Percentiles rank a stretch among this genome's conserved stretches.
phyloP scores from a whole-genome alignment of 2,113 vertebrate genomes.

The Potamarius usumacintae region DNA sequence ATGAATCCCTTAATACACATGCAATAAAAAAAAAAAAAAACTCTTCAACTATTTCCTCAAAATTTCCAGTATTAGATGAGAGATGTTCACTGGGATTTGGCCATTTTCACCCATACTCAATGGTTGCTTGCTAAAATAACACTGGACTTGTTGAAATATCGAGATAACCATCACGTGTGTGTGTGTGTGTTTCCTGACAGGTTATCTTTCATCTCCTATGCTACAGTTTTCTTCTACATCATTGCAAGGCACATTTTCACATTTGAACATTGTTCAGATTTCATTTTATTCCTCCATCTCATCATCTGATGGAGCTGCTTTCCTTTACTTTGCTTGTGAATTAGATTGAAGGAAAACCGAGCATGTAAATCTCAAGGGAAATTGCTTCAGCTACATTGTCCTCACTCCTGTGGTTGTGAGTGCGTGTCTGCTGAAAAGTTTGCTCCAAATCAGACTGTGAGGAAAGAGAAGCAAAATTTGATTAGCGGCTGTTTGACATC shows the following conservation, averaged over 20 bases:
- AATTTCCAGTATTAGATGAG: constrained; percentile 2
- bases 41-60: background rate
- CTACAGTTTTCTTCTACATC: constrained; percentile 2
- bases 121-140: background rate
- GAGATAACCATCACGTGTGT: background rate
- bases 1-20: constrained; percentile 5
- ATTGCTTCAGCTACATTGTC: constrained; percentile 18
- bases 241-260: constrained; percentile 9
- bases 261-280: background rate
- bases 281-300: constrained; percentile 7
- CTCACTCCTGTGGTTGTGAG: constrained; percentile 5
- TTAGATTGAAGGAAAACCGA: constrained; percentile 3
- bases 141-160: background rate
- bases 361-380: background rate
- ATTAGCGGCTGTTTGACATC: constrained; percentile 24
- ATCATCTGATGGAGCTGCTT: constrained; percentile 10
- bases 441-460: background rate
- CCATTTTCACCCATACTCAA: background rate
- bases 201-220: constrained; percentile 1
- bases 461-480: constrained; percentile 2
- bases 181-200: background rate
- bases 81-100: background rate
- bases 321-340: background rate
- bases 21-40: background rate
- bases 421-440: constrained; percentile 20